Base-by-base conservation (phyloP, 2,888 invertebrate genomes). In the Mermis nigrescens region DNA sequence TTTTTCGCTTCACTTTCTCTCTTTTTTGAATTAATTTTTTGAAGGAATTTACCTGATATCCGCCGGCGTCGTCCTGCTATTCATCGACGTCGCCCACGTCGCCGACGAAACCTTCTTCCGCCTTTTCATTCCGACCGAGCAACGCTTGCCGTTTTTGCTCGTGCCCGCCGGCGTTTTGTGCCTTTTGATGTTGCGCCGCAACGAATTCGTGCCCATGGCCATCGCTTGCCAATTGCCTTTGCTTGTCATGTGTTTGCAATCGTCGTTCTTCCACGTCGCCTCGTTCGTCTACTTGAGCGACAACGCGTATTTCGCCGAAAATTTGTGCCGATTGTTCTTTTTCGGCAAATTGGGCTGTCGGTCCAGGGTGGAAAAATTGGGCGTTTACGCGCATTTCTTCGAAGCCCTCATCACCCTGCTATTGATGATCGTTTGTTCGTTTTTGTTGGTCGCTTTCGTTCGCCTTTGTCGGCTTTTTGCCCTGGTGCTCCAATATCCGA, bases 61-160 rank as follows among this genome's bases (percentile, higher is more conserved):
- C 51, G 51, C 51, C 26, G 51, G 51, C 15, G 15, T 12, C 51
- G 24, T 24, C 26, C 26, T 48, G n/a, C 24, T 48, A 7, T n/a
- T 48, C 15, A 48, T 24, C 15, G 51, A 48, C 51, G 51, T 48
- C n/a, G 24, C 46, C 29, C 54, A 60, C 31, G 27, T 60, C n/a
- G 15, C 24, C 24, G n/a, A 29, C 28, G n/a, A 27, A n/a, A 45
- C 52, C 1, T 60, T 60, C 57, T 60, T 32, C 28, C 52, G 57
- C 1, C 38, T 60, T 53, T 60, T 60, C 54, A 48, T 45, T 22
- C 52, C 57, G 1, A 60, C 57, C 31, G 60, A 60, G 29, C 60
- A 60, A 46, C 45, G 48, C 31, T 22, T 57, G 53, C 60, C 60
- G 19, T 58, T 58, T 22, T n/a, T 28, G 12, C 46, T 54, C n/a